Evolutionary conservation across 2,888 invertebrate species (phyloP).

Genomic region (Crossocerus cetratus): DNA sequence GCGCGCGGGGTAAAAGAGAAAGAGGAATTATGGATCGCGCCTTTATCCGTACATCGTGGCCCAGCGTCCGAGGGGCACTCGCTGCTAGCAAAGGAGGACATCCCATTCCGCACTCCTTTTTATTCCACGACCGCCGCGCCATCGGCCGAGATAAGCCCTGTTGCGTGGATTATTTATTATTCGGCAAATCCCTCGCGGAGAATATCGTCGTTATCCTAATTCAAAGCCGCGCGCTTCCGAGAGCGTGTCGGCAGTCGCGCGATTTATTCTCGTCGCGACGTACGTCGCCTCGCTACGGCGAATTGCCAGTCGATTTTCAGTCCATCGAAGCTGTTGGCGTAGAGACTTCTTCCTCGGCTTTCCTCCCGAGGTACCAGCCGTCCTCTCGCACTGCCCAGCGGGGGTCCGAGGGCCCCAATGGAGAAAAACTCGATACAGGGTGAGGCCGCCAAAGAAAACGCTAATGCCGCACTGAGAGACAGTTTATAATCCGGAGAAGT

Average conservation of each 20-base stretch:
- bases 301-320: too few relatives aligned
- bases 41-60: constrained; percentile 65
- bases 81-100: constrained; percentile 35
- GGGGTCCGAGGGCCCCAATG: constrained; percentile 47
- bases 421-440: constrained; percentile 40
- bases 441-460: constrained; percentile 52
- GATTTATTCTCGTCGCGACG: not conserved
- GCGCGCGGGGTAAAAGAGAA: constrained; percentile 56
- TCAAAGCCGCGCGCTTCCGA: too few relatives aligned
- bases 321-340: too few relatives aligned
- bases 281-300: too few relatives aligned
- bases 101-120: constrained; percentile 35
- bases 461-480: constrained; percentile 67
- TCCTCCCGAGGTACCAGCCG: too few relatives aligned
- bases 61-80: constrained; percentile 21
- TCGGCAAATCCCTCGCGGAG: constrained; percentile 26
- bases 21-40: constrained; percentile 67
- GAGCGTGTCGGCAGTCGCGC: too few relatives aligned
- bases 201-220: not conserved
- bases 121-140: constrained; percentile 6
- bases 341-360: too few relatives aligned
- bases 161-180: constrained; percentile 51
- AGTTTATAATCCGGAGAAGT: constrained; percentile 75
- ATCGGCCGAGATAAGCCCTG: constrained; percentile 47
- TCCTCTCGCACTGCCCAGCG: constrained; percentile 53